Base-by-base conservation (phyloP, 2,113 vertebrate species). In the Mastomys natalensis region DNA sequence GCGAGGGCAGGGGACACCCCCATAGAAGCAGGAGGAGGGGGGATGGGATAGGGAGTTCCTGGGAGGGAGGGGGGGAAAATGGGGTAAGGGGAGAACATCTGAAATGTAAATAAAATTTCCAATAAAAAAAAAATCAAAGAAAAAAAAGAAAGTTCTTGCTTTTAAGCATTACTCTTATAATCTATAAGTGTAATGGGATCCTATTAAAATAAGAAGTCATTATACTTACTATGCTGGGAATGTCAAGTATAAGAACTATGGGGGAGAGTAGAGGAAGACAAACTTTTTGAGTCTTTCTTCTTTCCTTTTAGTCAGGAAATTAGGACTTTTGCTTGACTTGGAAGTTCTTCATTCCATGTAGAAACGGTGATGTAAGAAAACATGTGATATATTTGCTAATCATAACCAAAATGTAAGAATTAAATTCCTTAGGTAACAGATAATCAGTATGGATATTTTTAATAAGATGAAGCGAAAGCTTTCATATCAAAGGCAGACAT, bases 291-390 rank as follows among this genome's bases (percentile, higher is more conserved):
- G 55, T 31, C 85, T 97, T 91, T 77, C 60, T 58, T 73, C 58
- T 24, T 7, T 92, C 51, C 48, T 60, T 91, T 90, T 78, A 9
- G 34, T 43, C 72, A 19, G 34, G 0, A 60, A 78, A 45, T 40
- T 92, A 34, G 55, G 22, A 1, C 85, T 68, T 95, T 74, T 37
- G 21, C 66, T 90, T 90, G 12, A 17, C 11, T 66, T 29, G 62
- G 82, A 78, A 64, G 97, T 98, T 95, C 95, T 72, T 77, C 91
- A 96, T 55, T 97, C 92, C 21, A 24, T 73, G 95, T 97, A 97
- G 96, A 95, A 98, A 98, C 94, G 84, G 6, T 62, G 9, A 21
- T 81, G 51, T 37, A 70, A 70, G 68, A 70, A 70, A 70, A 70
- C 16, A 37, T 43, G 53, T 9, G 45, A 37, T 37, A 29, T 66